These are phyloP conservation scores for Aurelia coerulea DNA, from an alignment of 30 jellyfish, hydroid and myxozoan genomes.

Conservation along the genomic window DNA sequence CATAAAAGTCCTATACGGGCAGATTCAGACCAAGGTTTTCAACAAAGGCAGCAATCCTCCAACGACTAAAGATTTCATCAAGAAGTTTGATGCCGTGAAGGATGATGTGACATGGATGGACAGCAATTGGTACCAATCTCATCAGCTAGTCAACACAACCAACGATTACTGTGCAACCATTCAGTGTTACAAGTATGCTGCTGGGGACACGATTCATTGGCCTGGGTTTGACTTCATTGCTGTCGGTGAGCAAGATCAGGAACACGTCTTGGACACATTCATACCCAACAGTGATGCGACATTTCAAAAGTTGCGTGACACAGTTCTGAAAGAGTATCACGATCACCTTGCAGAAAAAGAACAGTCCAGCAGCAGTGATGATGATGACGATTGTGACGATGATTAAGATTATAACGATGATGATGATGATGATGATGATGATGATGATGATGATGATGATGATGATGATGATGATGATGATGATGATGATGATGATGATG, in stretches of 20 bases:
- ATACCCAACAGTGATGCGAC: neutral
- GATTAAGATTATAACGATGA: no score
- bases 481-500: no score
- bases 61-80: neutral
- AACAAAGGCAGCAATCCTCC: conserved; percentile 36
- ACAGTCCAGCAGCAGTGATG: no score
- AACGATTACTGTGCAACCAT: conserved; percentile 47
- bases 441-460: no score
- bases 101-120: conserved; percentile 37
- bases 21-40: conserved; percentile 1
- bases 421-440: no score
- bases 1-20: conserved; percentile 34
- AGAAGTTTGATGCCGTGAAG: conserved; percentile 10
- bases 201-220: conserved; percentile 10
- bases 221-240: conserved; percentile 5
- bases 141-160: conserved; percentile 27
- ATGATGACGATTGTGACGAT: no score
- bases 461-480: no score
- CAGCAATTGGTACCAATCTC: conserved; percentile 42
- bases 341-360: neutral
- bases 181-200: conserved; percentile 37
- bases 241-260: neutral
- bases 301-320: neutral
- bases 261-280: no score
- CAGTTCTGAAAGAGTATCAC: neutral